Conservation (phyloP, 2,113 vertebrate species). For the Saimiri boliviensis region DNA sequence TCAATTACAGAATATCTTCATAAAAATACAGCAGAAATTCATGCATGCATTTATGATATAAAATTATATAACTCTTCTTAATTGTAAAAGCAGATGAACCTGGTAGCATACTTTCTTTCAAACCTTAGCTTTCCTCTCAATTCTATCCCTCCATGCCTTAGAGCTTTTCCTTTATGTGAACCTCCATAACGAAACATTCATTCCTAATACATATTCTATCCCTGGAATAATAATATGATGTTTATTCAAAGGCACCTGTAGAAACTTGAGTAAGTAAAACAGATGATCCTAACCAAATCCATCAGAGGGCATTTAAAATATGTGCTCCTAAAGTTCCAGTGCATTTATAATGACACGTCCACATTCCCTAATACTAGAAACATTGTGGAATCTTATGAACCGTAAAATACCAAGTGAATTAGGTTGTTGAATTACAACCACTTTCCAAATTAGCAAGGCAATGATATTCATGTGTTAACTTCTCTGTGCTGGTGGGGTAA, state of each 20-base stretch:
- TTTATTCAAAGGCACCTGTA: background rate
- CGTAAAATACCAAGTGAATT: background rate
- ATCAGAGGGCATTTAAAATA: background rate
- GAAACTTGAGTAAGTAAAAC: background rate
- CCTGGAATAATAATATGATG: background rate
- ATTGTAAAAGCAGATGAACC: background rate
- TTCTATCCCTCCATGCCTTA: background rate
- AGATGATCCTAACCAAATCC: background rate
- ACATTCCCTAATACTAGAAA: background rate
- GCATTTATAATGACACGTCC: background rate
- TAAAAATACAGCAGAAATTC: background rate
- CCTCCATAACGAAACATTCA: background rate
- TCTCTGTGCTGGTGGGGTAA: background rate
- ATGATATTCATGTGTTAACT: background rate
- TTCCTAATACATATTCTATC: background rate
- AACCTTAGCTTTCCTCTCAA: background rate
- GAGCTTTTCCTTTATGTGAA: background rate
- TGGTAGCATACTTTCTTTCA: background rate
- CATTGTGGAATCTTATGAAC: background rate
- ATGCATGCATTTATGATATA: background rate
- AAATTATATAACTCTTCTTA: background rate
- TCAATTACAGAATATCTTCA: background rate
- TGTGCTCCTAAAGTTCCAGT: background rate
- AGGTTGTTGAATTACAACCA: background rate
- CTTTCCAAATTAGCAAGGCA: background rate